Conservation (phyloP, 2,888 invertebrate genomes). For the Merodon equestris region DNA sequence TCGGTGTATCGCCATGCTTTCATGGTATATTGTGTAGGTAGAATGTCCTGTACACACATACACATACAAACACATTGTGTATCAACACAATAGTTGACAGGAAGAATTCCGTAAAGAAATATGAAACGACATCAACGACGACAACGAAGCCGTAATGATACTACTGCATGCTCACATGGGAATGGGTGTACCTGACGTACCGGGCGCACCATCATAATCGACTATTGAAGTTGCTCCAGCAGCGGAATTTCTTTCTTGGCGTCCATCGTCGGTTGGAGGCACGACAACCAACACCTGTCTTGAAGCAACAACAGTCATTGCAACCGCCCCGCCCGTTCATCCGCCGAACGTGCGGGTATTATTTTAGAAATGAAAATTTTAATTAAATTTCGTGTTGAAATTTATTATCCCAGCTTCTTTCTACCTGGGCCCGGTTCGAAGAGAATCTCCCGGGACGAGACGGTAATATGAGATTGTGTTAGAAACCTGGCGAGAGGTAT, state of each 20-base stretch:
- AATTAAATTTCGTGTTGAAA: slow-evolving; percentile 67
- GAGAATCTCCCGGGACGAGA: slow-evolving; percentile 51
- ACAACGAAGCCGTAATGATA: no score
- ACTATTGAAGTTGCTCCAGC: slow-evolving; percentile 57
- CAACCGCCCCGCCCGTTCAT: background rate
- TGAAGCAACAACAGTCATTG: slow-evolving; percentile 6
- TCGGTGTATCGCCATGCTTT: slow-evolving; percentile 45
- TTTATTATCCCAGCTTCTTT: slow-evolving; percentile 62
- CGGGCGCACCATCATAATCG: slow-evolving; percentile 56
- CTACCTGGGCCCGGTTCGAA: slow-evolving; percentile 33
- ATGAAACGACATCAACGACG: slow-evolving; percentile 51
- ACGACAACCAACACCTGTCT: slow-evolving; percentile 10
- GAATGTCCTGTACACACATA: background rate
- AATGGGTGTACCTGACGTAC: background rate
- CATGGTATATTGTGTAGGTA: slow-evolving; percentile 32
- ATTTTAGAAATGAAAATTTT: slow-evolving; percentile 67
- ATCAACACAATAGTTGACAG: no score
- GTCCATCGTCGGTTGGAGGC: background rate
- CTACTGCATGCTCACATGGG: slow-evolving; percentile 52
- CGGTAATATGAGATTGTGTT: slow-evolving; percentile 56
- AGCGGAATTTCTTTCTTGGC: slow-evolving; percentile 53
- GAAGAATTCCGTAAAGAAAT: slow-evolving; percentile 60
- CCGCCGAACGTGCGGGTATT: slow-evolving; percentile 25
- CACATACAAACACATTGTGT: background rate
- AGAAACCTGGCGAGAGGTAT: slow-evolving; percentile 48